Conservation (phyloP, 1,140 invertebrate species). For the Trichonephila inaurata region DNA sequence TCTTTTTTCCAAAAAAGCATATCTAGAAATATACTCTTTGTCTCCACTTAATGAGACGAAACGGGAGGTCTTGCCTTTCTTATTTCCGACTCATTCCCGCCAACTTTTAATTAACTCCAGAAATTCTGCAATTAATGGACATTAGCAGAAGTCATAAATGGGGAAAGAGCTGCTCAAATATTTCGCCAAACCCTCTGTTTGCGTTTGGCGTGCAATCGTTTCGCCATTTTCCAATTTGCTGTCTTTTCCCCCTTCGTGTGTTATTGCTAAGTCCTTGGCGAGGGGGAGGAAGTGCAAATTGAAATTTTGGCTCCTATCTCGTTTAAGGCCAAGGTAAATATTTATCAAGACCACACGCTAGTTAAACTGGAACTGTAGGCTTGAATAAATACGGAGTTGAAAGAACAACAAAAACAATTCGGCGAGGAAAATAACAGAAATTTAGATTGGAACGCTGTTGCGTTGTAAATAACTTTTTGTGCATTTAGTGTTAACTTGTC, state of each 20-base stretch:
- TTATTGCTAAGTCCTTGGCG: slow-evolving; percentile 2
- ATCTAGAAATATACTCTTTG: not conserved
- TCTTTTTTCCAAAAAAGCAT: no score
- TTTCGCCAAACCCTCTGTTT: slow-evolving; percentile 35
- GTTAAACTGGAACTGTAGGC: not conserved
- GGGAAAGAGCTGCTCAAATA: slow-evolving; percentile 37
- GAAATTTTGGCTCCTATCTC: slow-evolving; percentile 1
- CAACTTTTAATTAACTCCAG: slow-evolving; percentile 60
- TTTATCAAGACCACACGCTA: slow-evolving; percentile 18
- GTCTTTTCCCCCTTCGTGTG: not conserved
- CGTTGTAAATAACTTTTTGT: not conserved
- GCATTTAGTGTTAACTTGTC: not conserved
- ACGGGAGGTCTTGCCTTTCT: slow-evolving; percentile 3
- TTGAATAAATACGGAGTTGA: not conserved
- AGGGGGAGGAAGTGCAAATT: slow-evolving; percentile 16
- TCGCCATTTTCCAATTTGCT: slow-evolving; percentile 53
- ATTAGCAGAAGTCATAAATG: slow-evolving; percentile 59
- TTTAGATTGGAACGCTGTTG: not conserved
- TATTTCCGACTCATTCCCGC: not conserved
- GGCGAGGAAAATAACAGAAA: not conserved
- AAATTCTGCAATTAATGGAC: slow-evolving; percentile 65
- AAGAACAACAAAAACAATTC: slow-evolving; percentile 24
- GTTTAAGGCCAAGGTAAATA: slow-evolving; percentile 2
- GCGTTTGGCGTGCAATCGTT: slow-evolving; percentile 8
- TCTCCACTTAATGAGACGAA: not conserved